phyloP scores from a whole-genome alignment of 2,888 invertebrate species.

The Holacanthella duospinosa region DNA sequence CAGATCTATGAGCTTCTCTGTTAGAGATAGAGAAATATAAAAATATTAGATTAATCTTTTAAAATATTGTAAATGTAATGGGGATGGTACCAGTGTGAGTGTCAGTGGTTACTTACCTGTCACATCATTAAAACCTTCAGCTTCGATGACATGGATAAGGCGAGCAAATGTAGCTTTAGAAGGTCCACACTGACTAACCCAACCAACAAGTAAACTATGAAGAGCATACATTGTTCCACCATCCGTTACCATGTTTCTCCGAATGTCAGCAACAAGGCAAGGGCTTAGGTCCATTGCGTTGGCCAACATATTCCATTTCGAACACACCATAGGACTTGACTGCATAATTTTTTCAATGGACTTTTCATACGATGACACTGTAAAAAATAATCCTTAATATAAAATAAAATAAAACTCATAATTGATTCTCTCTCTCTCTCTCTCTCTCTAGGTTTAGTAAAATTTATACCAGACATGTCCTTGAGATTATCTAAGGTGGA shows the following conservation, averaged over 20 bases:
- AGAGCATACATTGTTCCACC: slow-evolving; percentile 20
- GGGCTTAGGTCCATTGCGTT: slow-evolving; percentile 14
- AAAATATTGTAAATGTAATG: no score
- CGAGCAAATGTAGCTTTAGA: slow-evolving; percentile 19
- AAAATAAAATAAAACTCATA: no score
- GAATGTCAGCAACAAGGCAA: slow-evolving; percentile 16
- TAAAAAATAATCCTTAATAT: not conserved
- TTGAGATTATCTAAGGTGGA: not conserved
- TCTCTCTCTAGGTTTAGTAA: no score
- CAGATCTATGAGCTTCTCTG: slow-evolving; percentile 5
- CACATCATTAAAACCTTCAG: slow-evolving; percentile 16
- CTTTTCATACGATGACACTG: slow-evolving; percentile 12
- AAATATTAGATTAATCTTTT: no score
- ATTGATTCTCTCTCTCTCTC: no score
- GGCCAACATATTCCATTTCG: slow-evolving; percentile 18
- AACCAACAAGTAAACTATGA: slow-evolving; percentile 11
- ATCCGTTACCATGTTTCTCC: slow-evolving; percentile 17
- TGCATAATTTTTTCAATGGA: slow-evolving; percentile 14
- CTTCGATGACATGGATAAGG: slow-evolving; percentile 13
- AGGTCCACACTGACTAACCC: slow-evolving; percentile 17
- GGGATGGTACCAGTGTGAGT: no score
- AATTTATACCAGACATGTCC: slow-evolving; percentile 8
- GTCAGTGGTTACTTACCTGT: slow-evolving; percentile 22
- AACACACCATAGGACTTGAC: slow-evolving; percentile 10
- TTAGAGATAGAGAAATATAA: not conserved